These are phyloP conservation scores for Nemoura dubitans DNA, from an alignment of 2,888 invertebrate genomes.

Conservation along the genomic window DNA sequence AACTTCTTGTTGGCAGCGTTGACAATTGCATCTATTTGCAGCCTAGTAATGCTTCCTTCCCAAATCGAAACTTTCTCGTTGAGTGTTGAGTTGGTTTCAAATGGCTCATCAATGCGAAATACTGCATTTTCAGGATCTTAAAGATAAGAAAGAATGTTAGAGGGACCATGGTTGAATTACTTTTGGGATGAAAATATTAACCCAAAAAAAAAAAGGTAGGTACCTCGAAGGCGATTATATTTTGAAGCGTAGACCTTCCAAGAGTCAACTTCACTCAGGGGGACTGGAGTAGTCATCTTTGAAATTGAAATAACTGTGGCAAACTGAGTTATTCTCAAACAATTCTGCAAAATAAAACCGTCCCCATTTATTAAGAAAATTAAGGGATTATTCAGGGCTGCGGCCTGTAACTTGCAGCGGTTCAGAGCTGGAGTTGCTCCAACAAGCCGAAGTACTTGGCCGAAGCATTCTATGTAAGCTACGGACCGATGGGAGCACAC, in stretches of 20 bases:
- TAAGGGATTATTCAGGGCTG: too few species aligned
- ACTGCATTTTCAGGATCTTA: neutral
- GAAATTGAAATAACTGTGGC: neutral
- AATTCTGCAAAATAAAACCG: too few species aligned
- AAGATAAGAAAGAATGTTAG: neutral
- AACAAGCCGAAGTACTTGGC: too few species aligned
- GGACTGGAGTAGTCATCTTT: conserved; percentile 52
- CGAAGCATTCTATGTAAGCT: too few species aligned
- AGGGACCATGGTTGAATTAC: neutral
- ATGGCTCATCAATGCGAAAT: neutral
- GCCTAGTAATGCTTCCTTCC: conserved; percentile 82
- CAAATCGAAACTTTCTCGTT: conserved; percentile 72
- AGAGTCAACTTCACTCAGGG: conserved; percentile 63
- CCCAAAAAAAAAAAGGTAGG: neutral
- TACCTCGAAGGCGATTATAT: conserved; percentile 49
- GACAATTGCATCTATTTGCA: conserved; percentile 88
- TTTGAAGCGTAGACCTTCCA: conserved; percentile 66
- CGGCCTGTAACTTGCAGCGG: too few species aligned
- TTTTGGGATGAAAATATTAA: neutral
- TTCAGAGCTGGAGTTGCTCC: too few species aligned
- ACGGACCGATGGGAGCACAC: too few species aligned
- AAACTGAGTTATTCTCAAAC: too few species aligned
- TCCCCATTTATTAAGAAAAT: too few species aligned
- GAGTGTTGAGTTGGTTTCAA: conserved; percentile 60
- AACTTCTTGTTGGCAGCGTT: conserved; percentile 86